Evolutionary conservation across 1,140 invertebrate genomes (phyloP).

Genomic region (Dendroctonus valens): DNA sequence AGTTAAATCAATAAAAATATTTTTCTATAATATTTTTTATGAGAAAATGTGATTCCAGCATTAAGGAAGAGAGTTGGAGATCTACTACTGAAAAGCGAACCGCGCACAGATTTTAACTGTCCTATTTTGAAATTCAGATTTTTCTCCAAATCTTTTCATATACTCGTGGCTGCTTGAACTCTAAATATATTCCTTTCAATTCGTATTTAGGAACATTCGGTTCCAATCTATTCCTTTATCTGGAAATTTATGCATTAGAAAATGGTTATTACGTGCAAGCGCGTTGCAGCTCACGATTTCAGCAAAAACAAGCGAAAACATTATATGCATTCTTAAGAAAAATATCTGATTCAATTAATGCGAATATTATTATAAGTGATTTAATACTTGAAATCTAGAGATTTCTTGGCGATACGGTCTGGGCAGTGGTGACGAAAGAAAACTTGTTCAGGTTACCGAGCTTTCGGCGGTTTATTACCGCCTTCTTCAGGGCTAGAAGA

Average conservation of each 20-base stretch:
- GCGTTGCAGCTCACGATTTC: background rate
- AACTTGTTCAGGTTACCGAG: no score
- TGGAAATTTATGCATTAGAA: slow-evolving; percentile 15
- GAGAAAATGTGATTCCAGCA: no score
- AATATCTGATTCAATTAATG: no score
- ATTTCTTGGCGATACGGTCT: no score
- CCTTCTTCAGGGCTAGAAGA: no score
- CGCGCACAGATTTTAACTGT: background rate
- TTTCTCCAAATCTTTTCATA: slow-evolving; percentile 13
- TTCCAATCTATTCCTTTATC: slow-evolving; percentile 20
- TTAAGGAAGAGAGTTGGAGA: background rate
- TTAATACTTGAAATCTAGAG: no score
- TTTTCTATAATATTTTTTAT: no score
- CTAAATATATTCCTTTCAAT: slow-evolving; percentile 15
- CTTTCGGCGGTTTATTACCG: no score
- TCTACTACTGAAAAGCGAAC: background rate
- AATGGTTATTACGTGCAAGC: slow-evolving; percentile 10
- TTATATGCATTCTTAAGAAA: no score
- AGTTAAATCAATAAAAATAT: no score
- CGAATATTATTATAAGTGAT: background rate
- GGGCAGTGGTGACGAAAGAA: no score
- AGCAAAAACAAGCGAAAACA: background rate
- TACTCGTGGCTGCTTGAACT: slow-evolving; percentile 9
- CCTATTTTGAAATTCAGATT: slow-evolving; percentile 18
- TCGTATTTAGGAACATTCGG: slow-evolving; percentile 23